Percentiles rank a stretch among this genome's conserved stretches.
Conservation (phyloP, 2,797 vertebrate genomes). For the Hypotaenidia philippensis region DNA sequence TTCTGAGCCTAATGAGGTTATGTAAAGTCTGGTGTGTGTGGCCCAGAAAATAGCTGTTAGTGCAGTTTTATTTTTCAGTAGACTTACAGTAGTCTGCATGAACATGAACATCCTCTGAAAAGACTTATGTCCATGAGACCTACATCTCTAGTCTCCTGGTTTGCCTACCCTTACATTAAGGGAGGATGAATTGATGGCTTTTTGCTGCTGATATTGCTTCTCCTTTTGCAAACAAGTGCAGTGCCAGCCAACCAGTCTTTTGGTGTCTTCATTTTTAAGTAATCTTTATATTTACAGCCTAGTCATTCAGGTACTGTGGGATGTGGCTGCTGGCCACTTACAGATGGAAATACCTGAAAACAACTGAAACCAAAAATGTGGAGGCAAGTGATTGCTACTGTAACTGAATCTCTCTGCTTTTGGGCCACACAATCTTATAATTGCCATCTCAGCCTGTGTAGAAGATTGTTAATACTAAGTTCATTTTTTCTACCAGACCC, state of each 20-base stretch:
- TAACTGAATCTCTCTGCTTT: neutral
- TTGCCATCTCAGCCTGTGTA: neutral
- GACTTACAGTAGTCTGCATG: neutral
- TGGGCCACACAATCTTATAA: neutral
- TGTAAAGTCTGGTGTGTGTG: neutral
- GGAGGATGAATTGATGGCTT: neutral
- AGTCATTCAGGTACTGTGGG: neutral
- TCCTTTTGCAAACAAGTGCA: neutral
- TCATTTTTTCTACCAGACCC: neutral
- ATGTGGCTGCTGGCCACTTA: neutral
- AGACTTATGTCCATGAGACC: neutral
- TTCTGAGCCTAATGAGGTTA: neutral
- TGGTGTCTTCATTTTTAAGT: neutral
- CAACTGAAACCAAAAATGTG: neutral
- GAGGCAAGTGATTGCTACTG: neutral
- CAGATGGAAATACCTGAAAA: neutral
- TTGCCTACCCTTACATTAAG: neutral
- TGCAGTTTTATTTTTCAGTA: neutral
- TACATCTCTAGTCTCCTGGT: neutral
- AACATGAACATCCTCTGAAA: neutral
- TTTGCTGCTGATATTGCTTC: neutral
- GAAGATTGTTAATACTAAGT: neutral
- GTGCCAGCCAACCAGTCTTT: neutral
- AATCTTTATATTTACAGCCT: neutral
- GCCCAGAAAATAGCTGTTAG: neutral